Percentiles rank a stretch among this genome's conserved stretches.
phyloP scores from a whole-genome alignment of 2,113 vertebrate species.

The Antidorcas marsupialis region DNA sequence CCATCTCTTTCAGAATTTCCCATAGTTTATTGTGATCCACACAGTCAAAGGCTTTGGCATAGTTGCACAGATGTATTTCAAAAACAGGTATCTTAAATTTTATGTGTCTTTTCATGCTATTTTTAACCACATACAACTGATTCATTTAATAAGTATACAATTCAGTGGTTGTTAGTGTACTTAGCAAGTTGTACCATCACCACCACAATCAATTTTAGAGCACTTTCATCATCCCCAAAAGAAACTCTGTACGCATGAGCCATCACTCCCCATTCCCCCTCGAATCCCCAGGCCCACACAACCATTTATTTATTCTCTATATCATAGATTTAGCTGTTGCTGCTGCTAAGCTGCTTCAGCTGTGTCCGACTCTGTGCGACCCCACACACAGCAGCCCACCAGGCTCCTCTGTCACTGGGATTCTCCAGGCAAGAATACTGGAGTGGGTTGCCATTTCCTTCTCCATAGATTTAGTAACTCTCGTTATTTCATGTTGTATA shows the following conservation, averaged over 20 bases:
- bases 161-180: neutral
- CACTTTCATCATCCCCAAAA: neutral
- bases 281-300: neutral
- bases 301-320: neutral
- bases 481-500: fast-evolving
- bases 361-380: neutral
- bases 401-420: neutral
- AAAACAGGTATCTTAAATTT: neutral
- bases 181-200: neutral
- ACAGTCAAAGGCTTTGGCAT: too few relatives aligned
- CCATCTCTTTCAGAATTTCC: too few relatives aligned
- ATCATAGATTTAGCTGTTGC: neutral
- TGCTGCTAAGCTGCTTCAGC: neutral
- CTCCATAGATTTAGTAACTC: neutral
- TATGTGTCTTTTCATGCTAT: neutral
- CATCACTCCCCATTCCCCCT: neutral
- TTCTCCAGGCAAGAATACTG: neutral
- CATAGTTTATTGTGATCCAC: too few relatives aligned
- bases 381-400: neutral
- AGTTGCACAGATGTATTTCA: neutral
- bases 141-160: neutral
- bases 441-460: neutral
- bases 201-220: neutral
- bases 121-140: neutral
- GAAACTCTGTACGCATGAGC: neutral